phyloP scores from a whole-genome alignment of 2,113 vertebrate species.

The Speoplatyrhinus poulsoni region DNA sequence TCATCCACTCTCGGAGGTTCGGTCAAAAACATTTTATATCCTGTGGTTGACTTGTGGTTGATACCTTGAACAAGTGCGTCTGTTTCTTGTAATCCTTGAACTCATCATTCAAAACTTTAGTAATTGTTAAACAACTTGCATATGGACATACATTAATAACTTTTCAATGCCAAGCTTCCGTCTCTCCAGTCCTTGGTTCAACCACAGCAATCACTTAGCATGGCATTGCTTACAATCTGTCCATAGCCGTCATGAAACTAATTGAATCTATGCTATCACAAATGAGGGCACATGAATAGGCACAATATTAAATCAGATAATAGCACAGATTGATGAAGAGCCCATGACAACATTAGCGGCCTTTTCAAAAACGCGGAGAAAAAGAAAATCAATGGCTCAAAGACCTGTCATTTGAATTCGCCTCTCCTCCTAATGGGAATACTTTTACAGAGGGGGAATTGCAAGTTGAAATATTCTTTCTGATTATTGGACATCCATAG shows the following conservation, averaged over 20 bases:
- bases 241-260: slow-evolving; percentile 58
- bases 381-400: slow-evolving; percentile 76
- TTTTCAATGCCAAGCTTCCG: slow-evolving; percentile 43
- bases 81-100: not conserved
- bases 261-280: slow-evolving; percentile 74
- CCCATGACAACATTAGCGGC: slow-evolving; percentile 80
- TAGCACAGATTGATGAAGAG: slow-evolving; percentile 82
- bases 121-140: not conserved
- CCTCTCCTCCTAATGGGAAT: slow-evolving; percentile 77
- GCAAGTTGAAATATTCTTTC: slow-evolving; percentile 81
- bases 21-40: too few species aligned
- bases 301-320: slow-evolving; percentile 78
- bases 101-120: not conserved
- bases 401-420: slow-evolving; percentile 75
- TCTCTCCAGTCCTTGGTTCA: slow-evolving; percentile 24
- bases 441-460: slow-evolving; percentile 68
- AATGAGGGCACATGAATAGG: slow-evolving; percentile 73
- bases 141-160: slow-evolving; percentile 17
- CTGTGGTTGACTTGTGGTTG: not conserved
- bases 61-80: not conserved
- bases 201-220: slow-evolving; percentile 48
- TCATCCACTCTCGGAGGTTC: too few species aligned
- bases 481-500: slow-evolving; percentile 86
- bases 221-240: slow-evolving; percentile 51
- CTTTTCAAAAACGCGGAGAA: slow-evolving; percentile 64